Evolutionary conservation across 2,797 vertebrate species (phyloP), one percentile per base, ranked within the genome.

Genomic region (Hyperoplus lanceolatus): DNA sequence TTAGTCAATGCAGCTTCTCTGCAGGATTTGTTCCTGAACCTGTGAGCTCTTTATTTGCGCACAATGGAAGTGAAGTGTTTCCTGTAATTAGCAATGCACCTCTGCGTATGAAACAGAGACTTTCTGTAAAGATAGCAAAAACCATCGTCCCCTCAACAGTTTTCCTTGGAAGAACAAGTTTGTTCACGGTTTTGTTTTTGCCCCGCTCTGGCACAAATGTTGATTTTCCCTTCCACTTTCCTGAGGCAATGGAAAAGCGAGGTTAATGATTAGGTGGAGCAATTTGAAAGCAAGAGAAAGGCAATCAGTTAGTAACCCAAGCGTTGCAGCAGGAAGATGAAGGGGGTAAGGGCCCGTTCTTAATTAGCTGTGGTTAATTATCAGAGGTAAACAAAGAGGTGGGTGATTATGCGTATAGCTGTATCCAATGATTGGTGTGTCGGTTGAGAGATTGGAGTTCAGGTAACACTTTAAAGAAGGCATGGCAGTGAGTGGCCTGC

Each of bases 31-130:
- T 59, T 85, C 70, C 80, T 77, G 62, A 74, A 75, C 63, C 75
- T 68, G 71, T 15, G 69, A 79, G 81, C 56, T 64, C 56, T 83
- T 85, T 87, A 73, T 82, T 49, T 57, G 39, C 63, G 77, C 82
- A 89, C 90, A 90, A 89, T 87, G 57, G 64, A 58, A 55, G 50
- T 75, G 55, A 87, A 90, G 86, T 89, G 86, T 81, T 87, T 89
- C 82, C 89, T 83, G 85, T 83, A 89, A 91, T 92, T 91, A 90
- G 87, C 84, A 75, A 61, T n/a, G 58, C 77, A 9, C 63, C 77
- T 80, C 56, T 18, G 69, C 68, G 65, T 61, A 71, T 67, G 59
- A 87, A 76, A 82, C 12, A 55, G 48, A 61, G 67, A 65, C 42
- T 63, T 29, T 29, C 21, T 43, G 49, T 50, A 71, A 81, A 74